A percentile compares a stretch with the other conserved stretches of the same genome.
Conservation (phyloP, 2,797 vertebrate species). For the Orestias chungarensis region DNA sequence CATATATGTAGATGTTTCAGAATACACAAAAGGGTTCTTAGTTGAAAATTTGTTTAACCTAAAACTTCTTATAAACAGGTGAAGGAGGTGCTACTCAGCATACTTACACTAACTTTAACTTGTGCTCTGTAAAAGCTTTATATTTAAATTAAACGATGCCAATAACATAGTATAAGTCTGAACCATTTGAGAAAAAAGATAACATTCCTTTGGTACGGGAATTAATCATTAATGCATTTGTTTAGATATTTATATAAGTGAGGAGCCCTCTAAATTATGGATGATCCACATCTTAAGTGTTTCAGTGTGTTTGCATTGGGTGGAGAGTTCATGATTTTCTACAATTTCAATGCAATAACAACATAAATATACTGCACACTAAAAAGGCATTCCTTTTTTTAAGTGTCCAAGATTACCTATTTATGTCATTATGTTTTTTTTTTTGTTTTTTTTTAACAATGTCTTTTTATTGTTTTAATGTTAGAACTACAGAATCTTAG, state of each 20-base stretch:
- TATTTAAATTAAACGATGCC: not conserved
- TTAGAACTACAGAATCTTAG: too few relatives aligned
- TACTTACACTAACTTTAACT: not conserved
- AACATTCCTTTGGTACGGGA: constrained; percentile 19
- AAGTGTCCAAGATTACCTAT: not conserved
- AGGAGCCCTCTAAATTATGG: not conserved
- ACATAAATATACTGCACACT: not conserved
- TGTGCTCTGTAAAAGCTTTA: not conserved
- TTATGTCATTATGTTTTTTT: not conserved
- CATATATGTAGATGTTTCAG: constrained; percentile 32
- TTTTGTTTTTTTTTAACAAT: too few relatives aligned
- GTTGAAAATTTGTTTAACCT: constrained; percentile 45
- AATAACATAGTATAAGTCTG: not conserved
- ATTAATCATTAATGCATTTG: constrained; percentile 15
- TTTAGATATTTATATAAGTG: constrained; percentile 21
- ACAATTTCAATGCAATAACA: not conserved
- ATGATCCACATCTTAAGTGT: constrained; percentile 1
- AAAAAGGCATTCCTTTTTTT: not conserved
- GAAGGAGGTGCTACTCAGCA: not conserved
- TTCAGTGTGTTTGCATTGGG: not conserved
- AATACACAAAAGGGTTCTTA: constrained; percentile 30
- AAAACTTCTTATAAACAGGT: constrained; percentile 21
- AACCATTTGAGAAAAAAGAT: constrained; percentile 31
- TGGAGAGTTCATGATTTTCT: not conserved
- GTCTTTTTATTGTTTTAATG: too few relatives aligned